A percentile compares a stretch with the other conserved stretches of the same genome.
Evolutionary conservation across 2,797 vertebrate species (phyloP).

Genomic region (Sebastes steindachneri): DNA sequence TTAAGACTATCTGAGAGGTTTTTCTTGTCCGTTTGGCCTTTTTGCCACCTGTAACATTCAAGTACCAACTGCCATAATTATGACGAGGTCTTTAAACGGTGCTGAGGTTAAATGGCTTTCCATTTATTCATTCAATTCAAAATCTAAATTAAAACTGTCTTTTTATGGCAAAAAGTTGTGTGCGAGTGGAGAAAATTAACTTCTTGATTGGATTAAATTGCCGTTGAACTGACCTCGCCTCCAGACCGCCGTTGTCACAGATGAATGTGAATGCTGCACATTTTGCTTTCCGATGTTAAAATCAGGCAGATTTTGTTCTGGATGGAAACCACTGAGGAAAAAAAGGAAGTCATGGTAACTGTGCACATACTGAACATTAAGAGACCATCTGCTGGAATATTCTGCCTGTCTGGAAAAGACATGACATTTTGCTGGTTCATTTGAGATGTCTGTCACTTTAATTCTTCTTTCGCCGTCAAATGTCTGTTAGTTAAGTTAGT

Average conservation of each 20-base stretch:
- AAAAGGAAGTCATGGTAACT: constrained; percentile 31
- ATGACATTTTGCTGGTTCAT: constrained; percentile 67
- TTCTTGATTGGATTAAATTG: constrained; percentile 33
- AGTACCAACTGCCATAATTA: background rate
- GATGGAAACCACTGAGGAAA: constrained; percentile 28
- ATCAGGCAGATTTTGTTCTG: constrained; percentile 23
- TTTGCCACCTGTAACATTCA: background rate
- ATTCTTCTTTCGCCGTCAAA: constrained; percentile 29
- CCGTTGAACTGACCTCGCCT: background rate
- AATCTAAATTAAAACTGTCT: background rate
- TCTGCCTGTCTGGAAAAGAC: constrained; percentile 50
- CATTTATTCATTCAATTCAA: background rate
- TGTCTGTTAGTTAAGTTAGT: constrained; percentile 16
- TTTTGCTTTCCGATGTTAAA: constrained; percentile 22
- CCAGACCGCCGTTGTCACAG: background rate
- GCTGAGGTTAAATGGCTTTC: background rate
- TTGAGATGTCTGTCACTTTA: constrained; percentile 66
- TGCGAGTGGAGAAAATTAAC: background rate
- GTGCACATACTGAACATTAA: constrained; percentile 38
- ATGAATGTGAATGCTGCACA: constrained; percentile 18
- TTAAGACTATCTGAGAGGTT: background rate
- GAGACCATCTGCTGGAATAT: constrained; percentile 66
- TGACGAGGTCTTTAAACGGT: background rate
- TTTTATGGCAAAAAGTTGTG: background rate
- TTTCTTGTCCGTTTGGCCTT: background rate